Evolutionary conservation across 1,140 invertebrate genomes (phyloP).

Genomic region (Lanistes nyassanus): DNA sequence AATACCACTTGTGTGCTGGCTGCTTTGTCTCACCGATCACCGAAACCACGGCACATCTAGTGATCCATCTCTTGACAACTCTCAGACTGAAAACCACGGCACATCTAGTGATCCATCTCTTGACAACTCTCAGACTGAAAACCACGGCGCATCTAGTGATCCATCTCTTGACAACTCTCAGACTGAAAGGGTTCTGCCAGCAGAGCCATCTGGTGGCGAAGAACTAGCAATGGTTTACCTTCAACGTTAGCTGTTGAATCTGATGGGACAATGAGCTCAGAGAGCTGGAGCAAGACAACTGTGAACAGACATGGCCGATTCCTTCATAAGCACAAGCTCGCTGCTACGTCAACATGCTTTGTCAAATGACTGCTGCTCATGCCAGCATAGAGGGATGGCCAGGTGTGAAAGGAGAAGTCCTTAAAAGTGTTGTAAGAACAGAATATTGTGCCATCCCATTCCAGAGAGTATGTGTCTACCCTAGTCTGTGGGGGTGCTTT

Average conservation of each 20-base stretch:
- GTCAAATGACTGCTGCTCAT: not conserved
- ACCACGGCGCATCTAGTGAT: not conserved
- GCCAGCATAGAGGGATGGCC: not conserved
- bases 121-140: not conserved
- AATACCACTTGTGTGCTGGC: too few species aligned
- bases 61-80: not conserved
- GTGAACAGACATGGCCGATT: conserved; percentile 24
- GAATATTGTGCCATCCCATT: not conserved
- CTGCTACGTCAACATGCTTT: not conserved
- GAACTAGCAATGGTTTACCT: conserved; percentile 35
- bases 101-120: not conserved
- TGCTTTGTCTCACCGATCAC: not conserved
- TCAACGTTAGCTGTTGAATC: conserved; percentile 40
- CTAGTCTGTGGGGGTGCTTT: not conserved
- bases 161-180: not conserved
- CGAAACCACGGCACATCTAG: not conserved
- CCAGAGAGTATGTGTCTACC: not conserved
- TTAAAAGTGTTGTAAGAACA: not conserved
- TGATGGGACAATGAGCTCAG: conserved; percentile 47
- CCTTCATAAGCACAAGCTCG: not conserved
- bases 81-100: not conserved
- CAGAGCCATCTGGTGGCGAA: not conserved
- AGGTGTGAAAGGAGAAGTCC: not conserved
- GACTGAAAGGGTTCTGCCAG: conserved; percentile 1
- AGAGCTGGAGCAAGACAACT: conserved; percentile 52